Evolutionary conservation across 2,888 invertebrate genomes (phyloP), one percentile per base, ranked within the genome.

Genomic region (Tortricodes alternella): DNA sequence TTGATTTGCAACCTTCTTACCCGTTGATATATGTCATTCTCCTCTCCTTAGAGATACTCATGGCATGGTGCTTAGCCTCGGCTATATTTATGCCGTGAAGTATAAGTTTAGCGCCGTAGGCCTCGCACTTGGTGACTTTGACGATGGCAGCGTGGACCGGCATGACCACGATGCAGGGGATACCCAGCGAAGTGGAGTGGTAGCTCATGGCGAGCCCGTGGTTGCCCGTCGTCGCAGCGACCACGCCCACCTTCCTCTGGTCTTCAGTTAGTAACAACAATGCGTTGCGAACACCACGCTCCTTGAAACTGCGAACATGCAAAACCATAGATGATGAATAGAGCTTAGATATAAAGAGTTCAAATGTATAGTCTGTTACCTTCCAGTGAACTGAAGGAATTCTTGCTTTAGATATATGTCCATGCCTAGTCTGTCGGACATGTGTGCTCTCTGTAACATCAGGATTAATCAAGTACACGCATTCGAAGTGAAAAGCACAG

Each of bases 321-420:
- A 41, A 34, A 24, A 8, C 16, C 18, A 46, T 29, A 3, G 29
- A n/a, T n/a, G 5, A 29, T 27, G 9, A n/a, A 9, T 9, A 8
- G 24, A 24, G 24, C n/a, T n/a, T n/a, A n/a, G n/a, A n/a, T n/a
- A n/a, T n/a, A n/a, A n/a, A n/a, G 27, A 27, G 1, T 27, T 8
- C n/a, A 29, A 1, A 2, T n/a, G 4, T 2, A 29, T 29, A 24
- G 7, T 29, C 3, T 5, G 3, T 65, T 88, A 96, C 96, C 97
- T 96, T 80, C 98, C 98, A 15, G 98, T 98, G 64, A 92, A 93
- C 83, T 98, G 98, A 21, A 97, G 91, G 77, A 96, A 98, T 80
- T 99, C 98, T 78, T 97, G 97, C 86, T 98, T 99, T 71, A 98
- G 88, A 80, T 93, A 98, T 60, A 99, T 83, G 50, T 98, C 95